Base-by-base conservation (phyloP, 2,888 invertebrate species). In the Mythimna vitellina region DNA sequence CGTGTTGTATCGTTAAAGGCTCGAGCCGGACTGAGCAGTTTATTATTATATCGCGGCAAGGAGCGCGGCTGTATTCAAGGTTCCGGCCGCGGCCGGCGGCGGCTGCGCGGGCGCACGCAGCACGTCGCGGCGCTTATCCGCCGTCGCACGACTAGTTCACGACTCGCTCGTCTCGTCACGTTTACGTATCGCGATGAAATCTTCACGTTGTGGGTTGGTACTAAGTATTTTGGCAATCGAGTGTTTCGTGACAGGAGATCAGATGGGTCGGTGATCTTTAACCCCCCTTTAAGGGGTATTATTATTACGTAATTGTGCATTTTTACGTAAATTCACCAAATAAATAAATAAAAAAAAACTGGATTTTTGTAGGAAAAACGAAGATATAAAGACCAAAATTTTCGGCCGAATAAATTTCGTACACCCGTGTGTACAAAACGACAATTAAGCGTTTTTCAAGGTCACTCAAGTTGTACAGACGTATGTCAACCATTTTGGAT, bases 11-110 rank as follows among this genome's bases (percentile, higher is more conserved):
- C 94, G 94, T 87, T 94, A 93, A 92, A 95, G 95, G 94, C 91
- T 93, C 89, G 89, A 87, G 92, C 91, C 94, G 92, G 89, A 96
- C 96, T 96, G 96, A 95, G 93, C 92, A 89, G 91, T 92, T 94
- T 94, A 93, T 96, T 94, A 93, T 95, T 93, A 91, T 93, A 93
- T 90, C 89, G 93, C 92, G 92, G 93, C 92, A 93, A 93, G 94
- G 95, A 95, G 94, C 92, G 92, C 90, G 90, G 90, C 86, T 90
- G 91, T 89, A 90, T 89, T 94, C 96, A 95, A 95, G 96, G 95
- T 95, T 93, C 90, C 87, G 87, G 91, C 91, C 91, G 93, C 92
- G 90, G 91, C 87, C 88, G 51, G 73, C 82, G 91, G 93, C 92
- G 90, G 35, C 35, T 58, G 58, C 58, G 73, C 61, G 67, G 42